These are phyloP conservation scores for Lithophane semibrunnea DNA, from an alignment of 2,888 invertebrate genomes.

Conservation along the genomic window DNA sequence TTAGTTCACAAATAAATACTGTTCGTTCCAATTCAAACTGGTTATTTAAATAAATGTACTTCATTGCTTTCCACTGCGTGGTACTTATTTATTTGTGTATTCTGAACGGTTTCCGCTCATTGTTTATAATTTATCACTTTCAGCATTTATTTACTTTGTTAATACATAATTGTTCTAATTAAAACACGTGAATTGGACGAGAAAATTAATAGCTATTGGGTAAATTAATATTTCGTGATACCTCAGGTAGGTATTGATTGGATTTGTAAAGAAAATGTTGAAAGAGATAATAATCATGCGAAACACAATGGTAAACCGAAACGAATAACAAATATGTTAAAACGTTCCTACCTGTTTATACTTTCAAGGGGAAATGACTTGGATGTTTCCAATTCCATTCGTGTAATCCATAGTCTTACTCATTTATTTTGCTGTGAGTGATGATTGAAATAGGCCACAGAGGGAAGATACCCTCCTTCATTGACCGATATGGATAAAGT, in stretches of 20 bases:
- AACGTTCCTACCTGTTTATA: conserved; percentile 20
- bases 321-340: conserved; percentile 23
- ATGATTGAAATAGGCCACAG: not conserved
- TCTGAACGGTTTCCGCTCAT: conserved; percentile 49
- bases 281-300: conserved; percentile 26
- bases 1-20: conserved; percentile 46
- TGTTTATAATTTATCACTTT: conserved; percentile 45
- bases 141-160: conserved; percentile 39
- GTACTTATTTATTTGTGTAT: conserved; percentile 36
- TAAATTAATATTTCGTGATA: not conserved
- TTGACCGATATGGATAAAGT: not conserved
- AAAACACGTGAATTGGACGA: conserved; percentile 19
- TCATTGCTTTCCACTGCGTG: conserved; percentile 31
- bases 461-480: too few species aligned
- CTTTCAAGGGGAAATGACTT: conserved; percentile 29
- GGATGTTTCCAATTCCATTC: conserved; percentile 23
- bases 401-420: conserved; percentile 6
- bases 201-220: not conserved
- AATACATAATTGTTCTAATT: conserved; percentile 19
- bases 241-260: conserved; percentile 19
- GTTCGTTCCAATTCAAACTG: conserved; percentile 33
- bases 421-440: conserved; percentile 1
- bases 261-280: conserved; percentile 21
- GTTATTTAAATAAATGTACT: conserved; percentile 37
- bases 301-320: conserved; percentile 19